Evolutionary conservation across 2,888 invertebrate species (phyloP).

Genomic region (Cephonodes hylas): DNA sequence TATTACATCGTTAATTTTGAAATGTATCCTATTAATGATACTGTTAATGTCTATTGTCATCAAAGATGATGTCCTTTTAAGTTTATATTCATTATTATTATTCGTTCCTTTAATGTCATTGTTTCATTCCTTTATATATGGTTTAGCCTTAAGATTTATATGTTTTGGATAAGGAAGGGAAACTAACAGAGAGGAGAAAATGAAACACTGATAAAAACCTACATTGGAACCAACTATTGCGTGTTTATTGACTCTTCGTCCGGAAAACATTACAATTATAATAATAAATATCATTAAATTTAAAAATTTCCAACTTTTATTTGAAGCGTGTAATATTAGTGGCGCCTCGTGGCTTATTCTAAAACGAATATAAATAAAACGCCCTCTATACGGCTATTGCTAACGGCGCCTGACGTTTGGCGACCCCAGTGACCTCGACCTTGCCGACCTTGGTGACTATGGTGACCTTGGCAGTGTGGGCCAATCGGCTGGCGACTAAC

Average conservation of each 20-base stretch:
- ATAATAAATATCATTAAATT: conserved; percentile 59
- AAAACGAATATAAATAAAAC: conserved; percentile 78
- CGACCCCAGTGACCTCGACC: conserved; percentile 33
- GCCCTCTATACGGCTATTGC: conserved; percentile 81
- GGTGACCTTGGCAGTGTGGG: conserved; percentile 15
- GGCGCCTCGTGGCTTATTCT: conserved; percentile 76
- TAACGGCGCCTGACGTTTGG: conserved; percentile 55
- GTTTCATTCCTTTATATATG: not conserved
- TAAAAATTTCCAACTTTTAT: conserved; percentile 62
- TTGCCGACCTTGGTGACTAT: conserved; percentile 31
- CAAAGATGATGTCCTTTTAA: too few species aligned
- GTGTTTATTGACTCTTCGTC: conserved; percentile 81
- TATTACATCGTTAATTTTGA: too few species aligned
- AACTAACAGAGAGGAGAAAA: conserved; percentile 17
- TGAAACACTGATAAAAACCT: conserved; percentile 36
- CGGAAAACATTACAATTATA: conserved; percentile 66
- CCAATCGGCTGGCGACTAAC: conserved; percentile 3
- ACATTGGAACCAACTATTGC: conserved; percentile 81
- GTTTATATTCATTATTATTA: too few species aligned
- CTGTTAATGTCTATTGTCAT: too few species aligned
- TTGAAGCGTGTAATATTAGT: conserved; percentile 77
- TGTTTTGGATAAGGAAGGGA: not conserved
- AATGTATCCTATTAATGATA: too few species aligned
- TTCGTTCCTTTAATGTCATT: too few species aligned
- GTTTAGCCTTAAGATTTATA: too few species aligned